These are phyloP conservation scores for Oncorhynchus kisutch DNA, from an alignment of 2,113 vertebrate species.

Conservation along the genomic window DNA sequence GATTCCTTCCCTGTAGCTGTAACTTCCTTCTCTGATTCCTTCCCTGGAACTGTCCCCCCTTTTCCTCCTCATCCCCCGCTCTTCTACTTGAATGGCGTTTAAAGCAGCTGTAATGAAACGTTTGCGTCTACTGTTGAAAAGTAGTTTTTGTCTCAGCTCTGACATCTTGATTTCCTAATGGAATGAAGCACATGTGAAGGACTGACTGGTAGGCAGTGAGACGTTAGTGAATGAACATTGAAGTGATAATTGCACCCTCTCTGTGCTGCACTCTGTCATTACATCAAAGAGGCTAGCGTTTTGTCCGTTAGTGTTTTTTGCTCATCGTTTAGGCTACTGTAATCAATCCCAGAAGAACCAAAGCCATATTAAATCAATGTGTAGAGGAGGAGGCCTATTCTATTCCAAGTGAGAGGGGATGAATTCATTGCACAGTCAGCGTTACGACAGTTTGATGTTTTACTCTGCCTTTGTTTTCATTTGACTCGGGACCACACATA, in stretches of 20 bases:
- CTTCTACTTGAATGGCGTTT: slow-evolving; percentile 25
- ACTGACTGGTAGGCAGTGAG: slow-evolving; percentile 19
- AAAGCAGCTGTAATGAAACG: slow-evolving; percentile 17
- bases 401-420: not conserved
- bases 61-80: too few relatives aligned
- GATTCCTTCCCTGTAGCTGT: too few relatives aligned
- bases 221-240: slow-evolving; percentile 36
- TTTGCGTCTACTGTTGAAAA: slow-evolving; percentile 21
- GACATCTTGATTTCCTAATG: slow-evolving; percentile 43
- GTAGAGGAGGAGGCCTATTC: not conserved
- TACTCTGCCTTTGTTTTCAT: not conserved
- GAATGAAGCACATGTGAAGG: slow-evolving; percentile 49
- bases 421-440: not conserved
- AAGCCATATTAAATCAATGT: not conserved
- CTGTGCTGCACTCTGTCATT: slow-evolving; percentile 17
- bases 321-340: not conserved
- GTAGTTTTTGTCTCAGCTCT: slow-evolving; percentile 21
- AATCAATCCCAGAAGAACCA: not conserved
- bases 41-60: not conserved
- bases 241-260: slow-evolving; percentile 48
- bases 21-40: not conserved
- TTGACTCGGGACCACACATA: too few relatives aligned
- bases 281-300: slow-evolving; percentile 28
- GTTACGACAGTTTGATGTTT: not conserved
- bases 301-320: not conserved